Conservation (phyloP, 2,113 vertebrate species). For the Dasyurus viverrinus region DNA sequence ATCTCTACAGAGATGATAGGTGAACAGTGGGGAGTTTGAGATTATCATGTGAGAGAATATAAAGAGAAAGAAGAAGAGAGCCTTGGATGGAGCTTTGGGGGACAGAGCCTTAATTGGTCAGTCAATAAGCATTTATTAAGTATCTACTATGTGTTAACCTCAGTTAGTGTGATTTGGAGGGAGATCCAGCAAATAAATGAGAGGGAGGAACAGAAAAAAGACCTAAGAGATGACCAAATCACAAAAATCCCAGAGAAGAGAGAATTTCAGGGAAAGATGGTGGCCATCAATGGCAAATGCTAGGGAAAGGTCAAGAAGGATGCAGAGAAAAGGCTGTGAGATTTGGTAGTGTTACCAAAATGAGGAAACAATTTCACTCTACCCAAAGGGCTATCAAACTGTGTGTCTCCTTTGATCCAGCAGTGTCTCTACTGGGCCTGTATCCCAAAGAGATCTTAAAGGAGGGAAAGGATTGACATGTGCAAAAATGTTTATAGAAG, state of each 20-base stretch:
- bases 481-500: too few species aligned
- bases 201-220: neutral
- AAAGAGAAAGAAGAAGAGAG: neutral
- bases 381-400: too few species aligned
- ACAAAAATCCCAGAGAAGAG: neutral
- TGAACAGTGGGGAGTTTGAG: neutral
- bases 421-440: too few species aligned
- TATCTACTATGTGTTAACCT: neutral
- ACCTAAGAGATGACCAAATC: neutral
- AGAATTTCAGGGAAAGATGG: neutral
- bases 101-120: neutral
- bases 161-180: neutral
- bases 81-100: neutral
- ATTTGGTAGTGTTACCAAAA: neutral
- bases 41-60: neutral
- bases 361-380: neutral
- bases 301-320: neutral
- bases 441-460: too few species aligned
- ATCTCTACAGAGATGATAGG: neutral
- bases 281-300: neutral
- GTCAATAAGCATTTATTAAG: neutral
- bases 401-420: too few species aligned
- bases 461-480: too few species aligned
- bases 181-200: neutral
- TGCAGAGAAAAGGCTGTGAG: neutral